Conservation (phyloP, 2,113 vertebrate species). For the Megaceryle torquata region DNA sequence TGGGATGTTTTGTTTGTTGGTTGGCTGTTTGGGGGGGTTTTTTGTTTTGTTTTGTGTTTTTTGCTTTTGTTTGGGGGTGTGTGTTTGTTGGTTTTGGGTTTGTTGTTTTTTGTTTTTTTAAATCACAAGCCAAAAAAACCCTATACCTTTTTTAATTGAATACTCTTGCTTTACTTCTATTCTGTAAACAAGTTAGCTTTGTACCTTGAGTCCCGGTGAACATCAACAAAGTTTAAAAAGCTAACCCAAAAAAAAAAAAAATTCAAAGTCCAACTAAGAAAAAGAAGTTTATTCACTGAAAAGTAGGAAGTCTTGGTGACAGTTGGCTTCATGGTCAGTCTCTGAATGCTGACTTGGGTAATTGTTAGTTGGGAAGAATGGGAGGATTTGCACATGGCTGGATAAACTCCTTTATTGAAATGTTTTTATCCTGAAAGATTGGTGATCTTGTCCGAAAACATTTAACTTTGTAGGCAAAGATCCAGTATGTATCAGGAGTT, state of each 20-base stretch:
- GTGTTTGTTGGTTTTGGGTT: too few relatives aligned
- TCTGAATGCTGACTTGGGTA: background rate
- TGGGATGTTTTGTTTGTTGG: background rate
- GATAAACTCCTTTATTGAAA: background rate
- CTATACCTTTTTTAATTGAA: background rate
- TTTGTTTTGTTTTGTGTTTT: too few relatives aligned
- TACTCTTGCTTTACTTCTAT: background rate
- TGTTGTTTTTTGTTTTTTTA: background rate
- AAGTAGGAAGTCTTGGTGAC: accelerated
- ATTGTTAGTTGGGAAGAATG: background rate
- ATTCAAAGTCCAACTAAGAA: background rate
- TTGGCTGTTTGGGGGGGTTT: too few relatives aligned
- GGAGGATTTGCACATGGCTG: background rate
- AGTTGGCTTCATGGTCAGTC: background rate
- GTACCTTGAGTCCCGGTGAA: background rate
- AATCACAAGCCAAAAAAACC: background rate
- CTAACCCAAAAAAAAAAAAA: background rate
- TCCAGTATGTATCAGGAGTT: background rate
- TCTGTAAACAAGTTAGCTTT: background rate
- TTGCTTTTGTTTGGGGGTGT: too few relatives aligned
- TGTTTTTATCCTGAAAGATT: background rate
- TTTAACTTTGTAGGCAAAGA: background rate
- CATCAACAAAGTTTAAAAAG: background rate
- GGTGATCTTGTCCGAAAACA: background rate
- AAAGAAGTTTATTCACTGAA: background rate